These are phyloP conservation scores for Ptycholaimellus sp. DNA, from an alignment of 2,888 invertebrate genomes.

Conservation along the genomic window DNA sequence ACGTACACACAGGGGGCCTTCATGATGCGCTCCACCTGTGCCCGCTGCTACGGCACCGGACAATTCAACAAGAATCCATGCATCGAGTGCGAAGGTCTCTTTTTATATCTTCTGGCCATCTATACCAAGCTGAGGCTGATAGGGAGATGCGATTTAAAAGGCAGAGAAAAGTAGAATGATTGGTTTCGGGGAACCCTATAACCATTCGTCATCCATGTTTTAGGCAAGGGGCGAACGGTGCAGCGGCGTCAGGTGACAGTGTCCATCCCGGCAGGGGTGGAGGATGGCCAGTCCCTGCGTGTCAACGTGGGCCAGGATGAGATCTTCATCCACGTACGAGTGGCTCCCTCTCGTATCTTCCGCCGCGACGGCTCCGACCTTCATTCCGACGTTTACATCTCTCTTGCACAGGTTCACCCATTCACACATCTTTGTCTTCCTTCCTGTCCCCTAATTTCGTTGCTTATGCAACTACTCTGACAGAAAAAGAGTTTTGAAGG, in stretches of 20 bases:
- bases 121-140: no score
- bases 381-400: constrained; percentile 88
- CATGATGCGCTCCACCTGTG: constrained; percentile 81
- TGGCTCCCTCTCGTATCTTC: constrained; percentile 41
- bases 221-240: constrained; percentile 52
- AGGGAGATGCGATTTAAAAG: no score
- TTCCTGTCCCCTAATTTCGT: no score
- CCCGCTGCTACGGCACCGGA: constrained; percentile 62
- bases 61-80: constrained; percentile 73
- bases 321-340: constrained; percentile 16
- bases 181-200: not conserved
- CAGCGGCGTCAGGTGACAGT: constrained; percentile 68
- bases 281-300: constrained; percentile 85
- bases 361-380: constrained; percentile 75
- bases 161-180: no score
- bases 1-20: constrained; percentile 46
- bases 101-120: not conserved
- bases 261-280: constrained; percentile 73
- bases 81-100: constrained; percentile 60
- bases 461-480: no score
- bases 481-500: no score
- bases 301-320: constrained; percentile 50
- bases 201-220: not conserved
- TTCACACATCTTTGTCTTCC: no score
- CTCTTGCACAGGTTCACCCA: no score